Evolutionary conservation across 1,140 invertebrate genomes (phyloP), one percentile per base, ranked within the genome.

Genomic region (Latrodectus geometricus): DNA sequence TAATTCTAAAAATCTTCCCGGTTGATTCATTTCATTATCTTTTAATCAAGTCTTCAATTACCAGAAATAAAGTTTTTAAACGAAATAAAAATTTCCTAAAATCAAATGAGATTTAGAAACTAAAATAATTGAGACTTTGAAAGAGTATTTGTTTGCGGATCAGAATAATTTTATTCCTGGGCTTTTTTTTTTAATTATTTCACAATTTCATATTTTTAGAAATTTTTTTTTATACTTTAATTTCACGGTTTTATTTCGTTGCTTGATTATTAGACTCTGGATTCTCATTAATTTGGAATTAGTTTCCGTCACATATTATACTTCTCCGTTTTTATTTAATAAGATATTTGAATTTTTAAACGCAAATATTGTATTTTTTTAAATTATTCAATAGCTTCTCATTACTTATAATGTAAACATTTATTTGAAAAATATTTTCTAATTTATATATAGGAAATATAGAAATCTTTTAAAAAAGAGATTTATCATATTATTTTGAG

Each of bases 21-120:
- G 82, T 84, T 84, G 82, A 84, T 84, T 76, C 61, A 73, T 84
- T 84, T 76, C 82, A 84, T 84, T 84, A 84, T 84, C 82, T 84
- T 84, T 84, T 84, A 84, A 84, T 84, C 82, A 84, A 84, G 82
- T 76, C 82, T 84, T 84, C 82, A 84, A 76, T 84, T 76, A 84
- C 61, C 50, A 56, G 79, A 65, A 84, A 76, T 68, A 68, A 75
- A 75, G 76, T 76, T 84, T 84, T 65, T 61, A 84, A 35, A 8
- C 12, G 48, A 76, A 84, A 84, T 81, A 76, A 65, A 84, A 84
- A 83, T 49, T 9, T 20, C 15, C 15, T 35, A 76, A 75, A 76
- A 84, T 54, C 75, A 84, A 76, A 84, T 52, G 73, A 75, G 61
- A 76, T 76, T 76, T 84, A 66, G 49, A 76, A 76, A 74, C 61